A percentile compares a stretch with the other conserved stretches of the same genome.
These are phyloP conservation scores for Criorhina ranunculi DNA, from an alignment of 2,888 invertebrate species.

Conservation along the genomic window DNA sequence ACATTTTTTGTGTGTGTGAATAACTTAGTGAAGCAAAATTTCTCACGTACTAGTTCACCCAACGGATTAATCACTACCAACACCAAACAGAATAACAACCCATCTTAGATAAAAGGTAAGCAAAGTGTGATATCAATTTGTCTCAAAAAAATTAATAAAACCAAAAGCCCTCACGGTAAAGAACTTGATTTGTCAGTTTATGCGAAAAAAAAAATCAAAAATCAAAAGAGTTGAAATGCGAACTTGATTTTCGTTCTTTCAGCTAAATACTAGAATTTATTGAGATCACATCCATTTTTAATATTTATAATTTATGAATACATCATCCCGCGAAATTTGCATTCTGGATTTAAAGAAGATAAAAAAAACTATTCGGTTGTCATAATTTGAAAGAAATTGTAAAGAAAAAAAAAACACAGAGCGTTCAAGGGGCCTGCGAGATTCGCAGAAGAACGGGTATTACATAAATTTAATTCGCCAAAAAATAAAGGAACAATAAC, in stretches of 20 bases:
- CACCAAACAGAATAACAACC: constrained; percentile 43
- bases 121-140: constrained; percentile 35
- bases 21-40: constrained; percentile 17
- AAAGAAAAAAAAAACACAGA: constrained; percentile 13
- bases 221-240: constrained; percentile 63
- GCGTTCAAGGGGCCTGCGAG: neutral
- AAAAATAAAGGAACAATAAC: constrained; percentile 36
- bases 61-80: constrained; percentile 62
- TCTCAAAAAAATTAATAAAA: neutral
- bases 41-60: constrained; percentile 12
- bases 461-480: constrained; percentile 54
- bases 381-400: constrained; percentile 25
- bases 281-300: constrained; percentile 33
- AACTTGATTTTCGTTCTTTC: constrained; percentile 54
- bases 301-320: constrained; percentile 56
- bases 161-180: constrained; percentile 39
- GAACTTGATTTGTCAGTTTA: constrained; percentile 58
- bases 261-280: constrained; percentile 46
- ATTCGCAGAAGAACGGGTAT: constrained; percentile 68
- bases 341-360: neutral
- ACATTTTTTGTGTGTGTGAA: constrained; percentile 2
- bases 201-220: constrained; percentile 21
- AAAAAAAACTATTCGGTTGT: constrained; percentile 5
- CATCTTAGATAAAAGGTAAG: constrained; percentile 57
- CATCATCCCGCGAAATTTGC: constrained; percentile 20